These are phyloP conservation scores for Glaucomys volans DNA, from an alignment of 2,113 vertebrate genomes.

Conservation along the genomic window DNA sequence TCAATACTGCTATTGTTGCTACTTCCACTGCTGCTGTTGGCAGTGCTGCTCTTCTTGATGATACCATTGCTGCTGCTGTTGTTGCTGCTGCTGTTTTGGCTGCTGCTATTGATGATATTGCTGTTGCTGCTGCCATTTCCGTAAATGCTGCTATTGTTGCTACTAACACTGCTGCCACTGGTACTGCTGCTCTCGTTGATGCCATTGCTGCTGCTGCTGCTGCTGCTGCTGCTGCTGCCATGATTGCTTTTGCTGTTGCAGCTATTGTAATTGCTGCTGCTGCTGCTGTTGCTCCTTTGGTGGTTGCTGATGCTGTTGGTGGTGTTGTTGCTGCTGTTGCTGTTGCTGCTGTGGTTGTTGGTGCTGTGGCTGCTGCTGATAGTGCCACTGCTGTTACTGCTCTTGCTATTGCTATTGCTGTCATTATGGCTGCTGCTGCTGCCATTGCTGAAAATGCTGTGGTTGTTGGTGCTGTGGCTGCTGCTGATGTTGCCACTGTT, in stretches of 20 bases:
- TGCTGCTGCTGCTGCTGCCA: accelerated
- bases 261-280: accelerated
- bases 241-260: neutral
- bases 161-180: accelerated
- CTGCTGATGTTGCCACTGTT: accelerated
- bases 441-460: accelerated
- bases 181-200: accelerated
- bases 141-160: accelerated
- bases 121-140: accelerated
- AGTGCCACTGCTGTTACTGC: accelerated
- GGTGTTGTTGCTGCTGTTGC: accelerated
- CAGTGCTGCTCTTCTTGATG: accelerated
- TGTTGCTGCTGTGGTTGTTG: accelerated
- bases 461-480: accelerated
- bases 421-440: accelerated
- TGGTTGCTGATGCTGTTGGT: accelerated
- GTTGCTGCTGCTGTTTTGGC: accelerated
- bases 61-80: accelerated
- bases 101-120: accelerated
- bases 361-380: accelerated
- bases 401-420: accelerated
- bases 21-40: accelerated
- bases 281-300: accelerated
- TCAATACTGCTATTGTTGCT: accelerated
- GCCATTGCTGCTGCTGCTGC: accelerated